Conservation (phyloP, 2,797 vertebrate genomes). For the Picus viridis region DNA sequence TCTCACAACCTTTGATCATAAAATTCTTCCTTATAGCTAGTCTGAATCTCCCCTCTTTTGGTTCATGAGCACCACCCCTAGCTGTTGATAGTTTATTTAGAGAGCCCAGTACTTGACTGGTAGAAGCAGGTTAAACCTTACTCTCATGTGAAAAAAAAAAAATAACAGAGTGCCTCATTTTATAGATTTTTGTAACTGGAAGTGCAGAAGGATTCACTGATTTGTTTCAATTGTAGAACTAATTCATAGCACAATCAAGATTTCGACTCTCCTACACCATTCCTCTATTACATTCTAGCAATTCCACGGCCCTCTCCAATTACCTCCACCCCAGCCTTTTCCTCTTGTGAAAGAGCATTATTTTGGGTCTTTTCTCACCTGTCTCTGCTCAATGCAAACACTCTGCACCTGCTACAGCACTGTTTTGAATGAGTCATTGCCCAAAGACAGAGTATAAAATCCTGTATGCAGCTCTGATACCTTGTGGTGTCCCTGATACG, state of each 20-base stretch:
- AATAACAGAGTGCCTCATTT: not conserved
- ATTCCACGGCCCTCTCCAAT: no score
- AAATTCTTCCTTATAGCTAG: not conserved
- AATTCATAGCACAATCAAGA: not conserved
- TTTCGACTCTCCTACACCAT: not conserved
- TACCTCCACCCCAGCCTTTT: fast-evolving
- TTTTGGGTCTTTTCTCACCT: not conserved
- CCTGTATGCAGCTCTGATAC: fast-evolving
- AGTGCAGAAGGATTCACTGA: not conserved
- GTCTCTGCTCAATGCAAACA: not conserved
- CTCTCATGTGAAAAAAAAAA: no score
- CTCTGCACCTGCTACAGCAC: constrained; percentile 21
- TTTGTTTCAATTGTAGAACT: fast-evolving
- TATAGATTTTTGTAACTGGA: not conserved
- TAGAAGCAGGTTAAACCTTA: not conserved
- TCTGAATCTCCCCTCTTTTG: not conserved
- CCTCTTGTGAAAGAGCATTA: not conserved
- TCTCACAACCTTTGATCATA: not conserved
- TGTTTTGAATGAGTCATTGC: fast-evolving
- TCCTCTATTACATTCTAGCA: not conserved
- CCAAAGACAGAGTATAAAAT: not conserved
- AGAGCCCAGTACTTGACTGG: not conserved
- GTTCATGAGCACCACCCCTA: not conserved
- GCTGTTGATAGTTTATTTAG: not conserved
- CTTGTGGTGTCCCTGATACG: fast-evolving